Evolutionary conservation across 2,797 vertebrate species (phyloP).

Genomic region (Enoplosus armatus): DNA sequence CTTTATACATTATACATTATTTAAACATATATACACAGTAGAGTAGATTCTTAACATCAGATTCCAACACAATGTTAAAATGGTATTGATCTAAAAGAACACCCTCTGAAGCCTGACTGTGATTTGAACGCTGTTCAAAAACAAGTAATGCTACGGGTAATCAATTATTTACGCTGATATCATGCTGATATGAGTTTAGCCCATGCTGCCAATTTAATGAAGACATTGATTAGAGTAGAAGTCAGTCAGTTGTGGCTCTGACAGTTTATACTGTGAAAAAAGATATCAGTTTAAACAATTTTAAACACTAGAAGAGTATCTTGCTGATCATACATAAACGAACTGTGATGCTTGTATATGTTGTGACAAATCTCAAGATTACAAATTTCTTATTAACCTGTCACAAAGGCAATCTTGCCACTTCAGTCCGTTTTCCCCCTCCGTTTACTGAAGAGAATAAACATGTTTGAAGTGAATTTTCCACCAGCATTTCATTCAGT

Average conservation of each 20-base stretch:
- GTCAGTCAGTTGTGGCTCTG: background rate
- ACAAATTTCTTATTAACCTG: background rate
- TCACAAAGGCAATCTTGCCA: conserved; percentile 11
- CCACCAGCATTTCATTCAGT: conserved; percentile 28
- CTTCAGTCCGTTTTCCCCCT: background rate
- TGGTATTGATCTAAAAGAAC: background rate
- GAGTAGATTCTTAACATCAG: background rate
- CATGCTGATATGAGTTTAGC: conserved; percentile 38
- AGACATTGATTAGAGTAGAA: conserved; percentile 30
- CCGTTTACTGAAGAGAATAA: conserved; percentile 1
- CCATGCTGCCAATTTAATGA: conserved; percentile 40
- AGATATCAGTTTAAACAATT: background rate
- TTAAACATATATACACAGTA: too few species aligned
- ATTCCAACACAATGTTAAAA: background rate
- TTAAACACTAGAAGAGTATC: background rate
- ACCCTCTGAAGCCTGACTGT: background rate
- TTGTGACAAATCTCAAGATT: conserved; percentile 6
- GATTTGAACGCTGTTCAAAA: background rate
- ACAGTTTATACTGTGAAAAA: conserved; percentile 10
- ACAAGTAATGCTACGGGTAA: background rate
- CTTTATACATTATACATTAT: background rate
- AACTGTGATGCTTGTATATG: background rate
- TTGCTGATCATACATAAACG: background rate
- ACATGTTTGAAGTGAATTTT: conserved; percentile 16
- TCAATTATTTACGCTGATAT: conserved; percentile 45